phyloP scores from a whole-genome alignment of 2,888 invertebrate species.

The Antheraea assamensis region DNA sequence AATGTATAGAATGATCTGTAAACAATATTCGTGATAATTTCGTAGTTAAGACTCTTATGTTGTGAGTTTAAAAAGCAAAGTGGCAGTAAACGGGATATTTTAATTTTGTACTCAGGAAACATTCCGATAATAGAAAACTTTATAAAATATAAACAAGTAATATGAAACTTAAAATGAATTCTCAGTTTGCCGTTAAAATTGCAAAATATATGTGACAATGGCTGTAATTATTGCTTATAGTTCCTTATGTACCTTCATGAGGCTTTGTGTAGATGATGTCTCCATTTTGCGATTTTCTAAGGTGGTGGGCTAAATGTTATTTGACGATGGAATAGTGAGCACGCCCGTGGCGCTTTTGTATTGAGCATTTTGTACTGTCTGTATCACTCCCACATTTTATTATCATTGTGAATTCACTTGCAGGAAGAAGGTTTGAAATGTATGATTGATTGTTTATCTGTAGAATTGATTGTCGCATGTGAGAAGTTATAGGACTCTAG shows the following conservation, averaged over 20 bases:
- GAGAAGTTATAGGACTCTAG: constrained; percentile 73
- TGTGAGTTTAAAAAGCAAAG: no score
- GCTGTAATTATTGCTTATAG: constrained; percentile 78
- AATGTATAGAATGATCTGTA: no score
- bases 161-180: background rate
- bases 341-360: constrained; percentile 74
- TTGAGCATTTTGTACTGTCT: constrained; percentile 51
- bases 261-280: constrained; percentile 70
- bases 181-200: constrained; percentile 39
- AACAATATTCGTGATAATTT: no score
- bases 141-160: background rate
- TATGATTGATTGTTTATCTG: constrained; percentile 69
- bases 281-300: constrained; percentile 81
- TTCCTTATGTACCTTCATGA: constrained; percentile 66
- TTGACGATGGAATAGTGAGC: constrained; percentile 78
- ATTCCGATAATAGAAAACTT: no score
- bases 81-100: no score
- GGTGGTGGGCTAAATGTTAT: constrained; percentile 82
- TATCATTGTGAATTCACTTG: constrained; percentile 64
- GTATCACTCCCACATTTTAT: constrained; percentile 80
- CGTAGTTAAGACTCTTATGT: no score
- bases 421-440: constrained; percentile 55
- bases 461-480: constrained; percentile 52
- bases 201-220: constrained; percentile 69
- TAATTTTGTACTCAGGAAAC: no score